phyloP scores from a whole-genome alignment of 2,113 vertebrate genomes.

The Bungarus multicinctus region DNA sequence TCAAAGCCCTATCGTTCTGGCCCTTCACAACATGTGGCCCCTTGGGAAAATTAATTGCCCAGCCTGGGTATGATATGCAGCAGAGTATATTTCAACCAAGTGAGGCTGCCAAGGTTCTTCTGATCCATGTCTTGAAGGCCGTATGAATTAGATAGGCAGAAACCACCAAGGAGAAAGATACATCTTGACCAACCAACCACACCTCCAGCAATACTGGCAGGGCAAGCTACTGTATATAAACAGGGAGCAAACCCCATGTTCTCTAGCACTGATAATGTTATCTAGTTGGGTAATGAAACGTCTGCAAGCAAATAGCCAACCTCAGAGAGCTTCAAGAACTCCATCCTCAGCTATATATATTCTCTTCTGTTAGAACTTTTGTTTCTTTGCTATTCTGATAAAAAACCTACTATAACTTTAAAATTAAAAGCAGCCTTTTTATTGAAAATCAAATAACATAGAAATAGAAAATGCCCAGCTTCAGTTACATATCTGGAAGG shows the following conservation, averaged over 20 bases:
- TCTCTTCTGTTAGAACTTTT: neutral
- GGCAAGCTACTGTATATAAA: neutral
- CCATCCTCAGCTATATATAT: neutral
- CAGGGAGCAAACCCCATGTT: neutral
- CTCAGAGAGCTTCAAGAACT: neutral
- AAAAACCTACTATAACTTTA: slow-evolving; percentile 44
- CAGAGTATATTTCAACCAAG: neutral
- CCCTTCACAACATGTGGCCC: neutral
- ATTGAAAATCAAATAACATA: neutral
- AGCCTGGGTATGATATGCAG: neutral
- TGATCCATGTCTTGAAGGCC: neutral
- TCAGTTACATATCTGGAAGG: slow-evolving; percentile 27
- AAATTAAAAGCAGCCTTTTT: slow-evolving; percentile 37
- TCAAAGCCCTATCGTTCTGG: neutral
- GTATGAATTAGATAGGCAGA: neutral
- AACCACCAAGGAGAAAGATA: neutral
- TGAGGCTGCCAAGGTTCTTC: neutral
- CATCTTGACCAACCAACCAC: neutral
- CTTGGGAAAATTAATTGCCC: neutral
- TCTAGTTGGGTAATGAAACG: neutral
- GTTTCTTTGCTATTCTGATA: slow-evolving; percentile 17
- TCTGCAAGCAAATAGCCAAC: neutral
- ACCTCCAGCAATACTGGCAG: neutral
- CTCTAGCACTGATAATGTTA: neutral
- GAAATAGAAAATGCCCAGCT: neutral